These are phyloP conservation scores for Plectropomus leopardus DNA, from an alignment of 2,113 vertebrate species.

Conservation along the genomic window DNA sequence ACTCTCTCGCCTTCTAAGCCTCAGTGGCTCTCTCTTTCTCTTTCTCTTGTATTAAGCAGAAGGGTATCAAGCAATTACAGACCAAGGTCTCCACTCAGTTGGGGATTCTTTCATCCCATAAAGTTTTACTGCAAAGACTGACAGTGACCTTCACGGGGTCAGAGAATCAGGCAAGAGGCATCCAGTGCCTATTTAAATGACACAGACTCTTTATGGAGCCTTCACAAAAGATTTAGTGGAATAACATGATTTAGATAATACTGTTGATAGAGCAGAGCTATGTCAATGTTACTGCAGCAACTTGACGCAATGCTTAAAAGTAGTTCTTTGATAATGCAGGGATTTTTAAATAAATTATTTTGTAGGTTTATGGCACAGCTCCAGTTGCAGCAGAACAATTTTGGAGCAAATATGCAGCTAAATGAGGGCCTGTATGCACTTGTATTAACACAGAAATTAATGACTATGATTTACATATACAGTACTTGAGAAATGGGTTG, in stretches of 20 bases:
- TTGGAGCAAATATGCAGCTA: neutral
- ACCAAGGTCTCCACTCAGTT: conserved; percentile 67
- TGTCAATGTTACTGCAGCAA: conserved; percentile 11
- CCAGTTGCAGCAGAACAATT: neutral
- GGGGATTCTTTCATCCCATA: conserved; percentile 73
- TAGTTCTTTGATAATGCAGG: neutral
- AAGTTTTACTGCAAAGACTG: conserved; percentile 73
- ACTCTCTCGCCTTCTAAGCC: conserved; percentile 26
- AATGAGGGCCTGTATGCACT: neutral
- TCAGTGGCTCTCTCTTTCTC: conserved; percentile 15
- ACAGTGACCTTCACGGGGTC: conserved; percentile 72
- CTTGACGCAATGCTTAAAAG: neutral
- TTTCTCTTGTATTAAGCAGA: conserved; percentile 55
- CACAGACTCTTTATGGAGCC: conserved; percentile 57
- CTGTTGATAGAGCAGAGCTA: conserved; percentile 26
- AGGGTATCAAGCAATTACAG: conserved; percentile 73
- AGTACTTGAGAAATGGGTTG: neutral
- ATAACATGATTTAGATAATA: conserved; percentile 54
- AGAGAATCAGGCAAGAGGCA: conserved; percentile 46
- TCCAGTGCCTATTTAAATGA: conserved; percentile 52
- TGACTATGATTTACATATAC: neutral
- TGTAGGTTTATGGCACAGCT: too few species aligned
- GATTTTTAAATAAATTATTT: neutral
- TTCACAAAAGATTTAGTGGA: conserved; percentile 54
- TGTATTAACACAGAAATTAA: neutral